phyloP scores from a whole-genome alignment of 2,113 vertebrate species.

The Melanerpes formicivorus region DNA sequence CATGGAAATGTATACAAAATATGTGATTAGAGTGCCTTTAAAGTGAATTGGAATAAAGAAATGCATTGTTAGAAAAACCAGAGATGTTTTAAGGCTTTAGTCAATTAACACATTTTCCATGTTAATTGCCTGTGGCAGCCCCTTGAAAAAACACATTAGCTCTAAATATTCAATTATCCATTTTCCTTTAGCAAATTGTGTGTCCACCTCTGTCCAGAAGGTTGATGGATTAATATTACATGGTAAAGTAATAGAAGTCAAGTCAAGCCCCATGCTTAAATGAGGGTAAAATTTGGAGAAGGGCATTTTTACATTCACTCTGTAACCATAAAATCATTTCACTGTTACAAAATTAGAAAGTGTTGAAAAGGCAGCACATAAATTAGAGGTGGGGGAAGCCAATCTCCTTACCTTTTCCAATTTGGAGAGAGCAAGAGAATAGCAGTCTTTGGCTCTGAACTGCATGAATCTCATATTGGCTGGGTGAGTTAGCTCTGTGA shows the following conservation, averaged over 20 bases:
- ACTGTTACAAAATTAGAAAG: background rate
- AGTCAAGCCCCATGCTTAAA: background rate
- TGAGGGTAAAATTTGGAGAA: background rate
- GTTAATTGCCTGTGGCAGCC: background rate
- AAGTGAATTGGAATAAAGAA: background rate
- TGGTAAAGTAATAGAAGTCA: background rate
- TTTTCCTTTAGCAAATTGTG: background rate
- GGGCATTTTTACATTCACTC: fast-evolving
- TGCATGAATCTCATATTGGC: slow-evolving; percentile 99
- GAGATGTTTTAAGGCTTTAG: background rate
- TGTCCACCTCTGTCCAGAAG: background rate
- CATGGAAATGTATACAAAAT: background rate
- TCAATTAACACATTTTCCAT: background rate
- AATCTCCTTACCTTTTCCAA: slow-evolving; percentile 89
- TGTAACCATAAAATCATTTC: background rate
- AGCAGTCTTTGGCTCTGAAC: slow-evolving; percentile 97
- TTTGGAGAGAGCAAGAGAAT: slow-evolving; percentile 95
- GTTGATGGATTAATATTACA: background rate
- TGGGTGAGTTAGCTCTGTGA: slow-evolving; percentile 95
- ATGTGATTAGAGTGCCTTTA: background rate
- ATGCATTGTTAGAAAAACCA: background rate
- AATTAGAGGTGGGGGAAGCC: background rate
- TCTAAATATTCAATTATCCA: background rate
- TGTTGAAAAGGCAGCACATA: background rate
- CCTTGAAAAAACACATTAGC: background rate